Conservation (phyloP, 2,113 vertebrate genomes). For the Apistogramma diplotaenia region DNA sequence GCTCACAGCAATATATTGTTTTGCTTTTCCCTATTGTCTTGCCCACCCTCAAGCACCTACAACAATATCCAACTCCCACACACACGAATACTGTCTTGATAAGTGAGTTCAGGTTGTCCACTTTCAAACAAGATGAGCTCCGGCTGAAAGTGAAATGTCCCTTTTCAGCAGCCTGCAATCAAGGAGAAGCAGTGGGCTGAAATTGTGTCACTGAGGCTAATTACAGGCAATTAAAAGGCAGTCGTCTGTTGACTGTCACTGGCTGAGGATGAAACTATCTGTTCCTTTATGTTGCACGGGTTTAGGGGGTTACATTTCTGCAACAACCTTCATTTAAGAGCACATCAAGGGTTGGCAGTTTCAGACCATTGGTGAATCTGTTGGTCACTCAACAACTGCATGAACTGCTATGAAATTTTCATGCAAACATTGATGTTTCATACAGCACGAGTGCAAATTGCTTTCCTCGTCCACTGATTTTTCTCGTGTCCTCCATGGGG, state of each 20-base stretch:
- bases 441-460: background rate
- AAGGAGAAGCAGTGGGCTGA: constrained; percentile 41
- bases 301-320: background rate
- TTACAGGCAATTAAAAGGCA: constrained; percentile 83
- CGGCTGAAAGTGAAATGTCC: constrained; percentile 21
- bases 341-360: background rate
- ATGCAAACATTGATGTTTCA: background rate
- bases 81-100: constrained; percentile 13
- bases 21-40: constrained; percentile 22
- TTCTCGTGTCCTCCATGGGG: background rate
- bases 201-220: constrained; percentile 82
- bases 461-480: background rate
- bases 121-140: background rate
- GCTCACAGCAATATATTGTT: constrained; percentile 32
- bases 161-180: constrained; percentile 58
- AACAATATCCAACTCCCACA: constrained; percentile 32
- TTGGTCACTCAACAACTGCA: background rate
- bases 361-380: background rate
- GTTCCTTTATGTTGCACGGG: background rate
- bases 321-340: background rate
- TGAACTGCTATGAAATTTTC: background rate
- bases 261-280: constrained; percentile 1
- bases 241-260: constrained; percentile 54
- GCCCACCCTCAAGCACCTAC: constrained; percentile 34
- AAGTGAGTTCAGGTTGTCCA: constrained; percentile 12